Evolutionary conservation across 2,797 vertebrate species (phyloP).

Genomic region (Bradypodion pumilum): DNA sequence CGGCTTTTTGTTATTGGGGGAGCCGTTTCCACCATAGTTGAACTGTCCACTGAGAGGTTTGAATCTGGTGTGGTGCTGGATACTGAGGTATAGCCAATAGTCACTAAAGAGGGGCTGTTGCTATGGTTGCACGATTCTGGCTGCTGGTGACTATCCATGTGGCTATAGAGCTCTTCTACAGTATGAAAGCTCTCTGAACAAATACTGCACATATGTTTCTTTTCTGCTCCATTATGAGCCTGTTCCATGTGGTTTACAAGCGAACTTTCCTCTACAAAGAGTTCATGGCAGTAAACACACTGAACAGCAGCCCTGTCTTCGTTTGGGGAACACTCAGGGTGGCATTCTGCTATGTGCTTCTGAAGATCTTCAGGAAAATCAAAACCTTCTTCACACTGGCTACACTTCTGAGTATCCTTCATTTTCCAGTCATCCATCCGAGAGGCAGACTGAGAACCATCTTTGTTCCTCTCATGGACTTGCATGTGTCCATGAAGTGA

Average conservation of each 20-base stretch:
- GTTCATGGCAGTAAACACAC: slow-evolving; percentile 97
- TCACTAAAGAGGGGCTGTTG: slow-evolving; percentile 95
- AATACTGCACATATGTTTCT: slow-evolving; percentile 91
- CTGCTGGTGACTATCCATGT: slow-evolving; percentile 98
- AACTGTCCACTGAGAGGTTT: slow-evolving; percentile 97
- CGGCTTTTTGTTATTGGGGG: slow-evolving; percentile 90
- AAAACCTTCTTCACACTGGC: slow-evolving; percentile 97
- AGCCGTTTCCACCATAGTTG: slow-evolving; percentile 91
- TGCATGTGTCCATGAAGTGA: slow-evolving; percentile 99
- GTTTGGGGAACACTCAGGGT: slow-evolving; percentile 95
- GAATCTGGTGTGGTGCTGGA: slow-evolving; percentile 99
- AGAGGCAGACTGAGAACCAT: slow-evolving; percentile 84
- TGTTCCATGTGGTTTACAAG: slow-evolving; percentile 95
- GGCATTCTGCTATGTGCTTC: slow-evolving; percentile 96
- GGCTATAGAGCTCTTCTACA: slow-evolving; percentile 94
- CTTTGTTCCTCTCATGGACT: slow-evolving; percentile 95
- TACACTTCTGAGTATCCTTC: slow-evolving; percentile 96
- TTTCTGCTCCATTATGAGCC: slow-evolving; percentile 86
- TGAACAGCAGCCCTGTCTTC: slow-evolving; percentile 91
- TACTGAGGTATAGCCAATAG: slow-evolving; percentile 96
- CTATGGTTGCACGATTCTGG: slow-evolving; percentile 97
- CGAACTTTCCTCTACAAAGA: slow-evolving; percentile 91
- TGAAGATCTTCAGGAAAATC: slow-evolving; percentile 97
- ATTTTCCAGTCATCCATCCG: slow-evolving; percentile 93
- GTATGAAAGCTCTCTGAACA: slow-evolving; percentile 94